Conservation (phyloP, 2,113 vertebrate species). For the Phoenicopterus ruber region DNA sequence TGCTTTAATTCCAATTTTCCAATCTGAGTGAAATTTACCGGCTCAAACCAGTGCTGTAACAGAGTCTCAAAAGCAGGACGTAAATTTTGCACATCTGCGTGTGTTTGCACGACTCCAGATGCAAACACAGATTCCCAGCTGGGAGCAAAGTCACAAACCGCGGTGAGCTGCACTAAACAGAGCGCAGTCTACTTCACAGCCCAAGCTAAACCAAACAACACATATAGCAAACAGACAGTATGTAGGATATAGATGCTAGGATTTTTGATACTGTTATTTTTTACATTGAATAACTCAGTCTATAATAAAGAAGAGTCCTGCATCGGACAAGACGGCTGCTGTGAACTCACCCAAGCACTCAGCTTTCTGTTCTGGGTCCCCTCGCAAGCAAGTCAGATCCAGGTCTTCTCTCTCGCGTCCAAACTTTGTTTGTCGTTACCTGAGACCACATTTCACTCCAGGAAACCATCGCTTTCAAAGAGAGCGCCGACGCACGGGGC, state of each 20-base stretch:
- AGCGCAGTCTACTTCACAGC: neutral
- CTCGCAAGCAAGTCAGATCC: neutral
- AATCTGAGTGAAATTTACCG: neutral
- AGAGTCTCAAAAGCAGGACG: neutral
- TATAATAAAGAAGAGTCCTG: neutral
- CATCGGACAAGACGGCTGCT: neutral
- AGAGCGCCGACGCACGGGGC: accelerated
- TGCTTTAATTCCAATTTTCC: neutral
- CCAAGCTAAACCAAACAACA: neutral
- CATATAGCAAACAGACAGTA: neutral
- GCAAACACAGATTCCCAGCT: neutral
- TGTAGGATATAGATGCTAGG: neutral
- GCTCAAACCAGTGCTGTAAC: neutral
- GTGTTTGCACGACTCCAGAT: neutral
- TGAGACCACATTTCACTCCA: neutral
- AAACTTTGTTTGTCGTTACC: neutral
- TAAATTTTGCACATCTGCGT: neutral
- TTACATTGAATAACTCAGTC: neutral
- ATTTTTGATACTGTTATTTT: neutral
- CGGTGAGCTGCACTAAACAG: neutral
- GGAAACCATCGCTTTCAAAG: neutral
- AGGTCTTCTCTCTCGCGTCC: neutral
- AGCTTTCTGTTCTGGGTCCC: neutral
- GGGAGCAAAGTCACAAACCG: neutral
- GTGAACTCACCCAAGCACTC: conserved; percentile 33